Evolutionary conservation across 1,140 invertebrate genomes (phyloP).

Genomic region (Euglossa dilemma): DNA sequence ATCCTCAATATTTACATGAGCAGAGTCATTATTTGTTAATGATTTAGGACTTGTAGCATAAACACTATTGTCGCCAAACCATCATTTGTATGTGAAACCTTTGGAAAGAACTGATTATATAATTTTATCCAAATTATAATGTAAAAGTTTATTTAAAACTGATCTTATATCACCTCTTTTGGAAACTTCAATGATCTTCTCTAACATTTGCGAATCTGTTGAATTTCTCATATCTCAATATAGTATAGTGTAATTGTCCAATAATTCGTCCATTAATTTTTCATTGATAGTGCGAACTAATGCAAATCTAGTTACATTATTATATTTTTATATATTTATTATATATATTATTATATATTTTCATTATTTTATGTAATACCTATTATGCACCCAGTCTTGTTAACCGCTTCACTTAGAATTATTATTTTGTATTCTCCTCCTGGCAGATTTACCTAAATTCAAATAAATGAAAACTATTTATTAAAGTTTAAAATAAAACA

Average conservation of each 20-base stretch:
- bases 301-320: conserved; percentile 98
- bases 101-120: conserved; percentile 67
- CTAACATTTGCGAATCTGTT: conserved; percentile 93
- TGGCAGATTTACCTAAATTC: conserved; percentile 91
- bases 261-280: conserved; percentile 99
- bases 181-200: conserved; percentile 90
- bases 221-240: conserved; percentile 96
- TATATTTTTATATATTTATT: too few species aligned
- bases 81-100: conserved; percentile 92
- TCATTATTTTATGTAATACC: conserved; percentile 98
- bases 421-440: conserved; percentile 97
- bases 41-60: conserved; percentile 98
- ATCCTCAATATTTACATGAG: conserved; percentile 94
- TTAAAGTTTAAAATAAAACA: not conserved
- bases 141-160: not conserved
- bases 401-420: conserved; percentile 99
- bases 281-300: conserved; percentile 99
- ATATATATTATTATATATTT: conserved; percentile 98
- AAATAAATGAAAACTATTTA: not conserved
- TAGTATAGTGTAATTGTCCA: conserved; percentile 98
- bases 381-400: conserved; percentile 99
- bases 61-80: conserved; percentile 98
- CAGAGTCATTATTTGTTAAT: conserved; percentile 98
- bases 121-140: not conserved
- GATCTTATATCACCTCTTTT: conserved; percentile 86